Base-by-base conservation (phyloP, 2,113 vertebrate species). In the Eulemur rufifrons region DNA sequence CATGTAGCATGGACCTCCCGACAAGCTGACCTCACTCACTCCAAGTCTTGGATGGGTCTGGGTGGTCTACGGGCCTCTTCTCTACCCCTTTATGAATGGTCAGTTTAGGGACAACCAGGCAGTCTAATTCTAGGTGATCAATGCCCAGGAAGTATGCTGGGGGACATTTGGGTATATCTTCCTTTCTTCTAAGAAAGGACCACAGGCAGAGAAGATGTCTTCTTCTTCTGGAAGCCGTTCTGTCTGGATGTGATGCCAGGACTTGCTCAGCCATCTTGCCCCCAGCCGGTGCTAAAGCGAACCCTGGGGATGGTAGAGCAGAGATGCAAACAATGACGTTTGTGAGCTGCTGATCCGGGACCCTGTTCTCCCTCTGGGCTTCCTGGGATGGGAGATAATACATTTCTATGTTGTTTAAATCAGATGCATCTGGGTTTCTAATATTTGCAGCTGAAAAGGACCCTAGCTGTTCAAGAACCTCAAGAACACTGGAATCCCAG, bases 1-100 rank as follows among this genome's bases (percentile, higher is more conserved):
- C 8, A 21, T 1, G 0, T 1, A 18, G 29, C 37, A 29, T 0
- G 4, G 5, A 2, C 18, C 12, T 50, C 39, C 27, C 1, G 12
- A 10, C 2, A 34, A 63, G 14, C 61, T 23, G n/a, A 66, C 5
- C 45, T 86, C 3, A 1, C 20, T 37, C 34, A 1, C 20, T 37
- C 34, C 86, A 25, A 21, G 50, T 34, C 39, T 89, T 9, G 7
- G 17, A 37, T 34, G 32, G 39, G 20, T 23, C 7, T 9, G 0
- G 5, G 50, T 50, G 10, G 25, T 64, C 50, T 12, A n/a, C 56
- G 13, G 12, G 32, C 7, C 13, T 50, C 9, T 6, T 63, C 56
- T 9, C 25, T 21, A 1, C 32, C 27, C 29, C 71, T 54, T 61
- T 42, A 10, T 6, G 17, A 54, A 32, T 61, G 15, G 15, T 8